Conservation (phyloP, 2,888 invertebrate species). For the Julus scanicus region DNA sequence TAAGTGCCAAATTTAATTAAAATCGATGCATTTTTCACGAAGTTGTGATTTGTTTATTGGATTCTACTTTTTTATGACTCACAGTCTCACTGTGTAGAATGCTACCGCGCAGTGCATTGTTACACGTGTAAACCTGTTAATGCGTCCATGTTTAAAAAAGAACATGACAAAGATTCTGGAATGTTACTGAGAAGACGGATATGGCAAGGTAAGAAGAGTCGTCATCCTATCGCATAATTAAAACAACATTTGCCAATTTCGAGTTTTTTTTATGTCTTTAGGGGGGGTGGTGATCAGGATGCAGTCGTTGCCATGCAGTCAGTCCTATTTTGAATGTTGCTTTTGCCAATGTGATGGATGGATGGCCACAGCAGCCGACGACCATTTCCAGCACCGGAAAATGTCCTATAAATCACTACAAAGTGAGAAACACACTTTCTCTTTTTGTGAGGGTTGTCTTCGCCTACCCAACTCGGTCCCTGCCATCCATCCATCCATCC, state of each 20-base stretch:
- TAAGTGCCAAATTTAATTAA: too few species aligned
- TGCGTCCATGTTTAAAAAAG: too few species aligned
- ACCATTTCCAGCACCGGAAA: slow-evolving; percentile 52
- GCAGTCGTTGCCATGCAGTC: not conserved
- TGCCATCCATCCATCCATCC: slow-evolving; percentile 40
- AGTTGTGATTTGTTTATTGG: too few species aligned
- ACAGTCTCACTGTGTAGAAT: too few species aligned
- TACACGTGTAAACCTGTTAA: too few species aligned
- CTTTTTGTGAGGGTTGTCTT: slow-evolving; percentile 51
- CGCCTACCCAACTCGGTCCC: slow-evolving; percentile 1
- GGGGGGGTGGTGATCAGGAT: not conserved
- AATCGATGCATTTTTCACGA: too few species aligned
- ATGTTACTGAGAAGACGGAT: not conserved
- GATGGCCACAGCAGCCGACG: slow-evolving; percentile 53
- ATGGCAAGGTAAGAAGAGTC: not conserved
- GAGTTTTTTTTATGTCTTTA: not conserved
- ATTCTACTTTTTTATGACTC: too few species aligned
- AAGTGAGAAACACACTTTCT: slow-evolving; percentile 56
- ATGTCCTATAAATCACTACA: slow-evolving; percentile 56
- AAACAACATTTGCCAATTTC: not conserved
- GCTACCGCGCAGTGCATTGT: too few species aligned
- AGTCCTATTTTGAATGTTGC: slow-evolving; percentile 11
- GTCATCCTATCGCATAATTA: too few species aligned
- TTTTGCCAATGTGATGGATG: slow-evolving; percentile 52
- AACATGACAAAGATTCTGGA: too few species aligned